These are phyloP conservation scores for Syritta pipiens DNA, from an alignment of 2,888 invertebrate species.

Conservation along the genomic window DNA sequence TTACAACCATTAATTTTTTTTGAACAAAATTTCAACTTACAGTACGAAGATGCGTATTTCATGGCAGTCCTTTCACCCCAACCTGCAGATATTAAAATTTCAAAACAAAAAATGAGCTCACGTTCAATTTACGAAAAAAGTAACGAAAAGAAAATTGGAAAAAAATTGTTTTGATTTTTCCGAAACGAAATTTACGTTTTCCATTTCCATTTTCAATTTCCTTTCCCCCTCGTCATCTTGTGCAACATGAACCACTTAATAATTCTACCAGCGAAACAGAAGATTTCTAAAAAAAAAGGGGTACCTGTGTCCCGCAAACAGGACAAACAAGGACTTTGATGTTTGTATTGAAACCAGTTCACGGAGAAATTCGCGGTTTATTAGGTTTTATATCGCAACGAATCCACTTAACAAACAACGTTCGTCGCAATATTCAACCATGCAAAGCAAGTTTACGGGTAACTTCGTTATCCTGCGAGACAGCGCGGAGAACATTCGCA, in stretches of 20 bases:
- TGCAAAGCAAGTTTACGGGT: conserved; percentile 43
- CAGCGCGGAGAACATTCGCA: background rate
- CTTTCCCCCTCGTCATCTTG: background rate
- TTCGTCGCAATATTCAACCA: conserved; percentile 35
- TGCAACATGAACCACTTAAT: conserved; percentile 45
- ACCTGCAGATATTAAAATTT: conserved; percentile 34
- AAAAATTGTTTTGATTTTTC: conserved; percentile 63
- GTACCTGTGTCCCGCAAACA: conserved; percentile 36
- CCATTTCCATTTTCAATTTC: conserved; percentile 36
- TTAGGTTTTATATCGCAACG: conserved; percentile 56
- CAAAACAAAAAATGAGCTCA: conserved; percentile 36
- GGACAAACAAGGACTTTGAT: conserved; percentile 45
- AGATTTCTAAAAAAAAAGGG: conserved; percentile 22
- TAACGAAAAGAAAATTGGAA: conserved; percentile 10
- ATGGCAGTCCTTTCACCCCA: background rate
- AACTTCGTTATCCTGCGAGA: conserved; percentile 44
- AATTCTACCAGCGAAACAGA: conserved; percentile 45
- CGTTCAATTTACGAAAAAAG: conserved; percentile 23
- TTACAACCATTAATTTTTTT: too few relatives aligned
- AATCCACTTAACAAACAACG: conserved; percentile 55
- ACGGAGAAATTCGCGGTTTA: conserved; percentile 64
- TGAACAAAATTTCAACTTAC: background rate
- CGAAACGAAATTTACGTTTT: conserved; percentile 58
- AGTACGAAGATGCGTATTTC: background rate
- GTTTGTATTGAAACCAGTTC: conserved; percentile 36